phyloP scores from a whole-genome alignment of 2,888 invertebrate species.

The Liposcelis brunnea region DNA sequence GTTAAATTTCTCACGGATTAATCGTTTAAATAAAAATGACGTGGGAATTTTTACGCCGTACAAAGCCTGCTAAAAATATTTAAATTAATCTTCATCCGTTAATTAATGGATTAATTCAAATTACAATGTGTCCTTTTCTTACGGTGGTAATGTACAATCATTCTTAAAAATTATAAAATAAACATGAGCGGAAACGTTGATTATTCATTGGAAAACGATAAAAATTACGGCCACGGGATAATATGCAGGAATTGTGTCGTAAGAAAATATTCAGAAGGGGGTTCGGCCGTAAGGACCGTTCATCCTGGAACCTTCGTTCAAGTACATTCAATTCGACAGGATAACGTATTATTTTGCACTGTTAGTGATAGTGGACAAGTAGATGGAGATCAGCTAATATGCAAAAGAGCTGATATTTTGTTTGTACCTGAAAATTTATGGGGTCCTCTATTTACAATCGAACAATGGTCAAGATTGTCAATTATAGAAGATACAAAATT shows the following conservation, averaged over 20 bases:
- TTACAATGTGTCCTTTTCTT: too few relatives aligned
- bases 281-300: slow-evolving; percentile 1
- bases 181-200: too few relatives aligned
- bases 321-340: not conserved
- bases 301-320: not conserved
- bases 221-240: not conserved
- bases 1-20: too few relatives aligned
- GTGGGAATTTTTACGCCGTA: too few relatives aligned
- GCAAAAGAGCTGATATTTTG: not conserved
- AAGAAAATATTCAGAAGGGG: not conserved
- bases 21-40: too few relatives aligned
- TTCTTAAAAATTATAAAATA: too few relatives aligned
- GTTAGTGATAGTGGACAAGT: not conserved
- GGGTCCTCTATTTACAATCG: slow-evolving; percentile 2
- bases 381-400: not conserved
- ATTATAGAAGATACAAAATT: not conserved
- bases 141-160: too few relatives aligned
- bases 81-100: too few relatives aligned
- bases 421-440: not conserved
- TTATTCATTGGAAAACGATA: too few relatives aligned
- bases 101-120: too few relatives aligned
- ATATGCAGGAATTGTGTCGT: slow-evolving; percentile 1
- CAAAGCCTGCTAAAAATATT: too few relatives aligned
- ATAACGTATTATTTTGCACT: not conserved
- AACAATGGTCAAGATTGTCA: not conserved